Conservation (phyloP, 2,113 vertebrate species). For the Rhinogobius similis region DNA sequence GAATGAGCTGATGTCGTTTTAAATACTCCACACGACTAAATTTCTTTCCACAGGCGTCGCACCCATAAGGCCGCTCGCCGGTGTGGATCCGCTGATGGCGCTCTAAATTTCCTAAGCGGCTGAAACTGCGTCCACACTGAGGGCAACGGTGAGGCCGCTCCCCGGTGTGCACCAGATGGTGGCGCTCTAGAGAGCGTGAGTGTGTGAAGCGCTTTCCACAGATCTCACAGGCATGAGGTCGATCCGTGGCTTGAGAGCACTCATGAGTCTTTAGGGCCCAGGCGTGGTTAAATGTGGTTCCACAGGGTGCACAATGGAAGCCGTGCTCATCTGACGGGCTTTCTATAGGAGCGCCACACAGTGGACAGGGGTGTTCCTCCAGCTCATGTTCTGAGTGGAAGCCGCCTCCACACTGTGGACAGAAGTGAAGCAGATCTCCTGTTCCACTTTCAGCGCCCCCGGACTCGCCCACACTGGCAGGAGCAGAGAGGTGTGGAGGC, state of each 20-base stretch:
- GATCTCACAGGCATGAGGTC: slow-evolving; percentile 87
- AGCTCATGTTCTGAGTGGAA: slow-evolving; percentile 69
- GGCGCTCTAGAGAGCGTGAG: slow-evolving; percentile 90
- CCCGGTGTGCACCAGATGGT: slow-evolving; percentile 90
- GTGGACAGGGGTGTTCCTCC: slow-evolving; percentile 77
- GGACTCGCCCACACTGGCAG: slow-evolving; percentile 62
- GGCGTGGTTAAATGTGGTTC: slow-evolving; percentile 83
- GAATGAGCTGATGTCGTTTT: slow-evolving; percentile 81
- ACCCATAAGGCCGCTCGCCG: slow-evolving; percentile 82
- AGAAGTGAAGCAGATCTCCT: slow-evolving; percentile 72
- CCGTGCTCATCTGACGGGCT: slow-evolving; percentile 65
- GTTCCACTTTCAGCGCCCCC: slow-evolving; percentile 66
- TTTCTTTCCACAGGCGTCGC: slow-evolving; percentile 83
- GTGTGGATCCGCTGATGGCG: slow-evolving; percentile 85
- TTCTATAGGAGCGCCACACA: slow-evolving; percentile 56
- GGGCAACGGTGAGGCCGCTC: slow-evolving; percentile 81
- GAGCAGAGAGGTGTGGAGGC: slow-evolving; percentile 54
- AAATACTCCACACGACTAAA: slow-evolving; percentile 85
- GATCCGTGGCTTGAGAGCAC: slow-evolving; percentile 85
- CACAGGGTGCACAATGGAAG: slow-evolving; percentile 85
- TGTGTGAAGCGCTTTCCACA: slow-evolving; percentile 92
- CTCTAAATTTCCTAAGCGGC: slow-evolving; percentile 80
- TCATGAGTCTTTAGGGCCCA: slow-evolving; percentile 91
- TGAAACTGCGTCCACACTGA: slow-evolving; percentile 81
- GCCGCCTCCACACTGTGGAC: slow-evolving; percentile 74